phyloP scores from a whole-genome alignment of 2,113 vertebrate species.

The Bombycilla garrulus region DNA sequence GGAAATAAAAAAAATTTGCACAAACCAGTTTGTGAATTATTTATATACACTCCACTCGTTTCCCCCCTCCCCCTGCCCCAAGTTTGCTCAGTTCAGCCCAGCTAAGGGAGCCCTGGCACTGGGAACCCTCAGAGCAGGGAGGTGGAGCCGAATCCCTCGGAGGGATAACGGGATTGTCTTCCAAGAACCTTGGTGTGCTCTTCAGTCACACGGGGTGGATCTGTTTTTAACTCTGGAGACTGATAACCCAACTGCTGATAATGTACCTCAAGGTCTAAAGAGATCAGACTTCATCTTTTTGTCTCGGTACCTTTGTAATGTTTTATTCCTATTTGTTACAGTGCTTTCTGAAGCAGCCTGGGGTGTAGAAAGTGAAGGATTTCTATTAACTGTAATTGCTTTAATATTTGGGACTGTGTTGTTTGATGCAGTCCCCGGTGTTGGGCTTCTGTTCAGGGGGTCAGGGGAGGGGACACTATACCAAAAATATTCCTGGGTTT shows the following conservation, averaged over 20 bases:
- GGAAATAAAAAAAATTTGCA: slow-evolving; percentile 89
- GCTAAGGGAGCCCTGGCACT: background rate
- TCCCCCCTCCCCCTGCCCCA: background rate
- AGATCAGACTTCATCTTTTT: background rate
- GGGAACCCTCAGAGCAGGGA: background rate
- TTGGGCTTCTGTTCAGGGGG: background rate
- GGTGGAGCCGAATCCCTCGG: background rate
- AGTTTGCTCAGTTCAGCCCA: background rate
- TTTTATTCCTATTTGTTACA: background rate
- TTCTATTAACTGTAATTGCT: background rate
- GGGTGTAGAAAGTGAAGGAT: background rate
- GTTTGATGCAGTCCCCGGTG: background rate
- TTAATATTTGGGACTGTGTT: background rate
- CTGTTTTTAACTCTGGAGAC: background rate
- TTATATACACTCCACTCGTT: slow-evolving; percentile 5
- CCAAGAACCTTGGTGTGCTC: background rate
- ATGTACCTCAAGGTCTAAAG: slow-evolving; percentile 32
- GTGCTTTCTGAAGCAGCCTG: background rate
- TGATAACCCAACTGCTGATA: background rate
- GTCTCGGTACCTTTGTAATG: background rate
- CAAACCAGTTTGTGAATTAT: slow-evolving; percentile 68
- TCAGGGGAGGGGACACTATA: background rate
- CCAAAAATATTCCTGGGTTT: background rate
- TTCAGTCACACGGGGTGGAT: background rate
- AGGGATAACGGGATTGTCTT: background rate